Conservation (phyloP, 2,888 invertebrate species). For the Aquatica leii region DNA sequence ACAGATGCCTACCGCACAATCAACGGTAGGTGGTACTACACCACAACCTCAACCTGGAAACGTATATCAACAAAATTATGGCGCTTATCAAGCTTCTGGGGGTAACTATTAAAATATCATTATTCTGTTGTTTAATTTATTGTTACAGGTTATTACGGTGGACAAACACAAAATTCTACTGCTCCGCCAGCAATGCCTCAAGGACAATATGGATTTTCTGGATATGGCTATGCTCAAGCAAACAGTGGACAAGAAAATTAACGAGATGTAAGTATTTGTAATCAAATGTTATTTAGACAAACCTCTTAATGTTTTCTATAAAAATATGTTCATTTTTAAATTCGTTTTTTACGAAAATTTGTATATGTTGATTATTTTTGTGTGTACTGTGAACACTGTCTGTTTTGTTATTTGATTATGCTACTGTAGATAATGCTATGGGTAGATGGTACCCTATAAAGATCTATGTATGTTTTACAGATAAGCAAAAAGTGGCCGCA, state of each 20-base stretch:
- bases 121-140: background rate
- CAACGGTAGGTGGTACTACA: slow-evolving; percentile 42
- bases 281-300: background rate
- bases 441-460: background rate
- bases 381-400: slow-evolving; percentile 38
- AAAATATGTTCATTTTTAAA: slow-evolving; percentile 8
- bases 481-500: background rate
- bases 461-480: slow-evolving; percentile 6
- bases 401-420: slow-evolving; percentile 28
- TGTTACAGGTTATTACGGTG: slow-evolving; percentile 56
- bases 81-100: slow-evolving; percentile 57
- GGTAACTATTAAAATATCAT: slow-evolving; percentile 43
- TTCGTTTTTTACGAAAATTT: slow-evolving; percentile 19
- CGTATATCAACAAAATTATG: slow-evolving; percentile 51
- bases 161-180: slow-evolving; percentile 49
- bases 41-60: slow-evolving; percentile 45
- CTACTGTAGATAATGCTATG: slow-evolving; percentile 19
- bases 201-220: slow-evolving; percentile 60
- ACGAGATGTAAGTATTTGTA: slow-evolving; percentile 26
- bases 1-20: slow-evolving; percentile 45
- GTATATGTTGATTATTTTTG: slow-evolving; percentile 18
- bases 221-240: slow-evolving; percentile 58
- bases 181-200: slow-evolving; percentile 55
- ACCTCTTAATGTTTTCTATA: too few relatives aligned
- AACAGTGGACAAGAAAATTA: slow-evolving; percentile 40